phyloP scores from a whole-genome alignment of 2,888 invertebrate species.

The Thymelicus sylvestris region DNA sequence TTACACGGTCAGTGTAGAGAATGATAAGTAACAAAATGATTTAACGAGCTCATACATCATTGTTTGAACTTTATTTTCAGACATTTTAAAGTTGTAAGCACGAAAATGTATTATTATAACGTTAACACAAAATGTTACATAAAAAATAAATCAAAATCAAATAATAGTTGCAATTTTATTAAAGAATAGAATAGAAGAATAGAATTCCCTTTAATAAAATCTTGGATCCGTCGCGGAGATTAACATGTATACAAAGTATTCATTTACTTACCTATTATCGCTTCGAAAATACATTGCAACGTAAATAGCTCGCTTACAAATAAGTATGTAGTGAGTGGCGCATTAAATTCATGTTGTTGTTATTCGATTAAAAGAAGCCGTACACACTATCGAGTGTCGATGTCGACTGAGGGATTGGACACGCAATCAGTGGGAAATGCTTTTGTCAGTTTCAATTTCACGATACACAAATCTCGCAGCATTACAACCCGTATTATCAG shows the following conservation, averaged over 20 bases:
- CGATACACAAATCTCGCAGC: background rate
- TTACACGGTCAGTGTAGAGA: background rate
- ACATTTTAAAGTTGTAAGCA: too few relatives aligned
- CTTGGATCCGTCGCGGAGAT: too few relatives aligned
- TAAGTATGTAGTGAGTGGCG: conserved; percentile 57
- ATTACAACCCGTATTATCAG: too few relatives aligned
- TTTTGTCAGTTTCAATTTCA: background rate
- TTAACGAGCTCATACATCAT: background rate
- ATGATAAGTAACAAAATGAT: too few relatives aligned
- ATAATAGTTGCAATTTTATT: too few relatives aligned
- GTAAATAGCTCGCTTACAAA: conserved; percentile 37
- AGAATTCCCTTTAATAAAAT: too few relatives aligned
- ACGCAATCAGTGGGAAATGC: background rate
- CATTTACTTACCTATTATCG: background rate
- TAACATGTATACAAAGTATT: too few relatives aligned
- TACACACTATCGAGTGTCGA: conserved; percentile 38
- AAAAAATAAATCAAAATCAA: too few relatives aligned
- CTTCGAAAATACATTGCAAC: background rate
- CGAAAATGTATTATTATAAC: too few relatives aligned
- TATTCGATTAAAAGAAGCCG: conserved; percentile 79
- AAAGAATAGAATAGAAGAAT: too few relatives aligned
- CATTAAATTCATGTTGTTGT: conserved; percentile 62
- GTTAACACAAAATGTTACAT: too few relatives aligned
- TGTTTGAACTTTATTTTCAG: background rate
- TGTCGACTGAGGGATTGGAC: background rate